Evolutionary conservation across 2,113 vertebrate genomes (phyloP), one percentile per base, ranked within the genome.

Genomic region (Callochromis pleurospilus): DNA sequence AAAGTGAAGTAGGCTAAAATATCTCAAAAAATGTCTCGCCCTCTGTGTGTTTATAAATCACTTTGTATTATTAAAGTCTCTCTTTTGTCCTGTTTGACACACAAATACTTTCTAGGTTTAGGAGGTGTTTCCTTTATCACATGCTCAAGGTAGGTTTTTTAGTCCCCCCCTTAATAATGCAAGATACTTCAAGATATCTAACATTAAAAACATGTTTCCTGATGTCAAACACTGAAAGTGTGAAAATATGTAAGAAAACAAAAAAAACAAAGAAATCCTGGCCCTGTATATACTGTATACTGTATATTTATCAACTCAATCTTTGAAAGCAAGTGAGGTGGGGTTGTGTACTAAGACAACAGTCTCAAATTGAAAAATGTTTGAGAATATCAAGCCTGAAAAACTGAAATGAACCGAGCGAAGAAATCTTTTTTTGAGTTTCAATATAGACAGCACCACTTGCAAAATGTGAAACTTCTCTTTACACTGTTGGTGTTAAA

Each of bases 401-500:
- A 75, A 75, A 77, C 7, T n/a, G 11, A 81, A 90, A 83, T 85
- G 26, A 86, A 80, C 62, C 11, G 6, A 26, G 4, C n/a, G 6
- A 80, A 86, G 24, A 82, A 75, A 56, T 54, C 38, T 40, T 6
- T 79, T 80, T 80, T 3, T 14, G 75, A 84, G 45, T 82, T 92
- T 88, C 24, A 85, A 11, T 45, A 86, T 9, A 80, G 83, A 90
- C 82, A 86, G 83, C 75, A 38, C 7, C 14, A 54, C 65, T 86
- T 40, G 85, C 11, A 51, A 81, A 90, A 91, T 79, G 45, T 88
- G 70, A 55, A 90, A 83, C 84, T 51, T 89, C 73, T 86, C 29
- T 89, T 93, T 82, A 81, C 79, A 83, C 87, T 81, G 80, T 84
- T 77, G 85, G 86, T 87, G 87, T 94, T 94, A 92, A 95, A 92